These are phyloP conservation scores for Hyperopisus bebe DNA, from an alignment of 2,113 vertebrate species.

Conservation along the genomic window DNA sequence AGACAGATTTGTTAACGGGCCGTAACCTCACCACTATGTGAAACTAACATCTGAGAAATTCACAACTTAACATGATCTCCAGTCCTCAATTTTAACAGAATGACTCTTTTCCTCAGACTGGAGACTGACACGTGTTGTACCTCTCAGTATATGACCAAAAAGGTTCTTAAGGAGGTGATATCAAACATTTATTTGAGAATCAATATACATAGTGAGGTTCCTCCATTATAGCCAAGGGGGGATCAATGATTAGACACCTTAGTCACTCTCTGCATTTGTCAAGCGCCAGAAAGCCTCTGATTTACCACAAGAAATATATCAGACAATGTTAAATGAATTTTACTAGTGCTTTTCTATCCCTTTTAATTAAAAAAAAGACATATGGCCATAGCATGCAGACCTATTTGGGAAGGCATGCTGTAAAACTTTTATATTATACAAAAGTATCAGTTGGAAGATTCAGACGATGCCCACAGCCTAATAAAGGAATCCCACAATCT, in stretches of 20 bases:
- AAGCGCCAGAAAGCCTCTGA: not conserved
- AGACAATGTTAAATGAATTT: not conserved
- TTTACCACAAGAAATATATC: not conserved
- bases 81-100: conserved; percentile 25
- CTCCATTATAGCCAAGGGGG: not conserved
- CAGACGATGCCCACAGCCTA: conserved; percentile 57
- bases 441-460: conserved; percentile 17
- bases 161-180: not conserved
- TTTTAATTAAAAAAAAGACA: not conserved
- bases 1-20: conserved; percentile 53
- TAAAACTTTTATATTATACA: not conserved
- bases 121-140: not conserved
- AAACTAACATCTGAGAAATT: conserved; percentile 46
- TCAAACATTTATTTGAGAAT: not conserved
- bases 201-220: not conserved
- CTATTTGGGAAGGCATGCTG: not conserved
- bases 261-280: not conserved
- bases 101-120: not conserved
- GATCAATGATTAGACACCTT: too few relatives aligned
- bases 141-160: not conserved
- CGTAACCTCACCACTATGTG: conserved; percentile 40
- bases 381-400: not conserved
- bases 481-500: conserved; percentile 49
- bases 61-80: conserved; percentile 32
- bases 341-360: not conserved